Evolutionary conservation across 2,113 vertebrate genomes (phyloP).

Genomic region (Tursiops truncatus): DNA sequence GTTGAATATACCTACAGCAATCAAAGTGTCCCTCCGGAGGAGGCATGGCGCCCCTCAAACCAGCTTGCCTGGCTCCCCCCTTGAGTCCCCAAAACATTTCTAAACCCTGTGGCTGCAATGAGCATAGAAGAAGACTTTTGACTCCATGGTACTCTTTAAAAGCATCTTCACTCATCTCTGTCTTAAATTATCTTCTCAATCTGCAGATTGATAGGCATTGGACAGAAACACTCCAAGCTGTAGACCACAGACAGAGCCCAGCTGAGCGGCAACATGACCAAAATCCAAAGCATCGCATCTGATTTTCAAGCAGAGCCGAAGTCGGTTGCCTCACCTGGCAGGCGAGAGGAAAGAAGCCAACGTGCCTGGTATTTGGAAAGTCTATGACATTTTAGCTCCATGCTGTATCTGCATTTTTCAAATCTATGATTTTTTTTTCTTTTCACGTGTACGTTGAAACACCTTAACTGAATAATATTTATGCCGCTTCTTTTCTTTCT

Average conservation of each 20-base stretch:
- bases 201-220: rapidly evolving
- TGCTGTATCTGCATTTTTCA: neutral
- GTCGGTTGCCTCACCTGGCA: no score
- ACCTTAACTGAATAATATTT: rapidly evolving
- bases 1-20: neutral
- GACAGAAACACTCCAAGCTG: neutral
- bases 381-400: neutral
- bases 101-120: neutral
- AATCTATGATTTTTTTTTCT: neutral
- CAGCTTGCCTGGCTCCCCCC: neutral
- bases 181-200: neutral
- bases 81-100: neutral
- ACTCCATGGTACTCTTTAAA: neutral
- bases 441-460: neutral
- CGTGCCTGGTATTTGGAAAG: neutral
- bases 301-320: neutral
- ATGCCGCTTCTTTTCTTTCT: no score
- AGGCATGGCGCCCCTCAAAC: rapidly evolving
- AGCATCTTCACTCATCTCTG: neutral
- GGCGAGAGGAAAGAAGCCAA: neutral
- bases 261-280: no score
- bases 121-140: neutral
- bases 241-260: no score
- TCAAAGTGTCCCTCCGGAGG: neutral
- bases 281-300: neutral